A percentile compares a stretch with the other conserved stretches of the same genome.
Conservation (phyloP, 2,888 invertebrate genomes). For the Ophion obscuratus region DNA sequence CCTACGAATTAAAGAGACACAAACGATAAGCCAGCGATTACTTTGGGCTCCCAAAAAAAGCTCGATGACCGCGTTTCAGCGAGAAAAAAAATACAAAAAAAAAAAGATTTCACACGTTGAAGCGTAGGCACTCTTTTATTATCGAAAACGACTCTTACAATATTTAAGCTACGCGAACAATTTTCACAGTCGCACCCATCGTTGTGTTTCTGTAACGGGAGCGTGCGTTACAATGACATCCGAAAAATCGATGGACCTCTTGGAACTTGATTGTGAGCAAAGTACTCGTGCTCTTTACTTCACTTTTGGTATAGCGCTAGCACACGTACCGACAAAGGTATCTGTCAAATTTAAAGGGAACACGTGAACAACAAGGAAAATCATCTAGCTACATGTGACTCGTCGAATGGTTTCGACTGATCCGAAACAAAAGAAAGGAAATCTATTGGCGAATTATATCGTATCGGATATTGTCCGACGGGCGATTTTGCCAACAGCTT, state of each 20-base stretch:
- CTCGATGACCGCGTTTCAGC: neutral
- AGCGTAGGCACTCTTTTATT: neutral
- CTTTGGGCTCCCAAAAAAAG: neutral
- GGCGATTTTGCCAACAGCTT: no score
- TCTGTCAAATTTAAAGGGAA: neutral
- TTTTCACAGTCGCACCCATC: neutral
- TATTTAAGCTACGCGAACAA: neutral
- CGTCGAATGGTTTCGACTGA: neutral
- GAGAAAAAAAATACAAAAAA: neutral
- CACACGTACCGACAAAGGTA: neutral
- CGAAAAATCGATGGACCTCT: neutral
- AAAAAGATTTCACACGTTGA: neutral
- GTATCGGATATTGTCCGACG: no score
- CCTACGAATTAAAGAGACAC: slow-evolving; percentile 29
- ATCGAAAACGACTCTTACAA: neutral
- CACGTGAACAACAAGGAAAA: neutral
- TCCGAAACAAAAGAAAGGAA: neutral
- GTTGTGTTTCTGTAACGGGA: neutral
- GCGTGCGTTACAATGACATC: neutral
- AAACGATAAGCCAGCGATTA: neutral
- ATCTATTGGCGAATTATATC: no score
- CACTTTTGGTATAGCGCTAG: neutral
- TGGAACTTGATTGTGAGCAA: neutral
- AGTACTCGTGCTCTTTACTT: neutral
- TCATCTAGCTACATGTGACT: neutral